Conservation (phyloP, 2,888 invertebrate genomes). For the Elegia similella region DNA sequence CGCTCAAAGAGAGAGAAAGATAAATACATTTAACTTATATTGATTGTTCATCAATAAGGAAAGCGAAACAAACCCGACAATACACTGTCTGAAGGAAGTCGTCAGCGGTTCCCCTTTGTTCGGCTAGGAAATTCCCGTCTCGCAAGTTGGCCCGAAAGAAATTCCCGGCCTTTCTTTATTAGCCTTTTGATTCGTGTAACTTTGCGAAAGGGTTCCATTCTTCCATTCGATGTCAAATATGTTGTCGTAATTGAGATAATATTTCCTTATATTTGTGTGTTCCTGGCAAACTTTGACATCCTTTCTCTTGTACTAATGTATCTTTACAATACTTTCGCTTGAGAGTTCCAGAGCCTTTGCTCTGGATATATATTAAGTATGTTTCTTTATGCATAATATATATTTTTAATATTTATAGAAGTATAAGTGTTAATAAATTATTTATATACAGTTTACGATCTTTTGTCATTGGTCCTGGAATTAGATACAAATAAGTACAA, state of each 20-base stretch:
- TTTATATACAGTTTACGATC: no score
- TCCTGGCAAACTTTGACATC: constrained; percentile 11
- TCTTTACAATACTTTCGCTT: neutral
- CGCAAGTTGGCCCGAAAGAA: constrained; percentile 64
- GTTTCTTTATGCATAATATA: no score
- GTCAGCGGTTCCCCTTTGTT: constrained; percentile 55
- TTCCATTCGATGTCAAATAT: constrained; percentile 24
- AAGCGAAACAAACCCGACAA: constrained; percentile 7
- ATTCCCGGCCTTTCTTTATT: constrained; percentile 55
- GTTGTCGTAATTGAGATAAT: constrained; percentile 17
- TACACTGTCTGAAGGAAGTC: constrained; percentile 58
- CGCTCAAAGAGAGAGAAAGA: neutral
- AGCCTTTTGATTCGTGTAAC: constrained; percentile 51
- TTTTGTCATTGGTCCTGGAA: no score
- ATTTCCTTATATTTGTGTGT: constrained; percentile 16
- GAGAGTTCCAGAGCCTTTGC: no score
- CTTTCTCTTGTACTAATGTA: constrained; percentile 20
- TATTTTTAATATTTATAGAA: no score
- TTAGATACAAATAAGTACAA: no score
- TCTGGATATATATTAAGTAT: no score
- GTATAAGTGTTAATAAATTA: no score
- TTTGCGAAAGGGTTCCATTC: constrained; percentile 39
- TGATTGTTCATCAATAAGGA: neutral
- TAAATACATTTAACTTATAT: neutral
- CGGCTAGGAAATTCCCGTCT: constrained; percentile 54